Evolutionary conservation across 1,140 invertebrate species (phyloP), one percentile per base, ranked within the genome.

Genomic region (Tetraneura akinire): DNA sequence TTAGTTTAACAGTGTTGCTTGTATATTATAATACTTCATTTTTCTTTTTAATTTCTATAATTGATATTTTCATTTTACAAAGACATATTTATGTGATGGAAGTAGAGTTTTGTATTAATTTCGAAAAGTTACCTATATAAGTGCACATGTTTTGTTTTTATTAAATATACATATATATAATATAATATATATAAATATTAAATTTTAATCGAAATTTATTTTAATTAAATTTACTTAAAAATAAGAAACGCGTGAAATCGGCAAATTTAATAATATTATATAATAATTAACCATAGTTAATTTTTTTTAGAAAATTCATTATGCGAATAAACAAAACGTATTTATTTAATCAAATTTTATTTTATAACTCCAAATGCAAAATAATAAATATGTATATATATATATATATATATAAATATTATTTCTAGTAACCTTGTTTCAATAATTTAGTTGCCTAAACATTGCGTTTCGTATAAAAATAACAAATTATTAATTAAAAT

Each of bases 401-500:
- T 1, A 23, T 57, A 23, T 57, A 14, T 37, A 64, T 64, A 64
- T 62, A 45, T 45, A 45, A 45, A 45, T 23, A 68, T 45, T 45
- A 23, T 45, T 21, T 55, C 5, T 21, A 55, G 18, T 55, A 55
- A 55, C n/a, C 51, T 21, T 45, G 37, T 45, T 13, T 1, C n/a
- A n/a, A 37, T 68, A 23, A 23, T 45, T 68, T 13, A 68, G 42
- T 37, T 45, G n/a, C 13, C 13, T 68, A 37, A 64, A 37, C 32
- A 37, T n/a, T n/a, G n/a, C 32, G 10, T 11, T 64, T 42, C 18
- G n/a, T 37, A 21, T 37, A 21, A 37, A 62, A 64, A 64, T 64
- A 64, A 64, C n/a, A 37, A 64, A n/a, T n/a, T 64, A 32, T 64
- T 64, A 64, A 64, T 64, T 64, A 64, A 64, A 64, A 37, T 21